Evolutionary conservation across 1,140 invertebrate genomes (phyloP), one percentile per base, ranked within the genome.

Genomic region (Danaus melanippus): DNA sequence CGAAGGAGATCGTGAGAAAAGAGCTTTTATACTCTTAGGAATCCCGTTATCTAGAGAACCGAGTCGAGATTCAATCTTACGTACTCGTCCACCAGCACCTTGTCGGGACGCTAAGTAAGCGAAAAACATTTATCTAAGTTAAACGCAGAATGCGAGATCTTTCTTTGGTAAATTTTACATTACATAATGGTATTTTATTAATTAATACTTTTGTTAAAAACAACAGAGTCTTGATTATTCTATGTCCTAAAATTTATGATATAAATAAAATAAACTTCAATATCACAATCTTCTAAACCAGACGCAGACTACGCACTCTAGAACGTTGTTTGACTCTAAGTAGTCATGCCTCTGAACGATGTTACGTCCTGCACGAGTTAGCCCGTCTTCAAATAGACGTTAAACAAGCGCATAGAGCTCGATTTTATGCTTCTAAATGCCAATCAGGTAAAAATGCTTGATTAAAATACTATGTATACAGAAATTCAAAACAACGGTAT

Each of bases 11-110:
- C 72, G 78, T 15, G 83, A 86, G 60, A 78, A 71, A 48, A 69
- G 79, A 53, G 79, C 83, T 10, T 80, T 79, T 59, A 67, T 84
- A 47, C 68, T 86, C 15, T 63, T 86, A 17, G 83, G 83, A 8
- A 82, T 86, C 64, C 58, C 67, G 47, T 52, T 84, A 58, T 83
- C 80, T 11, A 66, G 79, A n/a, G 82, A 85, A 60, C 80, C 80
- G 11, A 84, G 83, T 57, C 71, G 60, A 15, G 80, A 83, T 61
- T 84, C 79, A n/a, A 67, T 86, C 42, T 60, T 84, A 17, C 69
- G 74, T 42, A 66, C 68, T 5, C 67, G 82, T 48, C 80, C 82
- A 3, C 63, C 66, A 12, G 73, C 67, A 1, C 79, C 77, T 7
- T 74, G 79, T 0, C 64, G 74, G 7, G 80, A 84, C 53, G 66